phyloP scores from a whole-genome alignment of 2,888 invertebrate species.

The Hedya salicella region DNA sequence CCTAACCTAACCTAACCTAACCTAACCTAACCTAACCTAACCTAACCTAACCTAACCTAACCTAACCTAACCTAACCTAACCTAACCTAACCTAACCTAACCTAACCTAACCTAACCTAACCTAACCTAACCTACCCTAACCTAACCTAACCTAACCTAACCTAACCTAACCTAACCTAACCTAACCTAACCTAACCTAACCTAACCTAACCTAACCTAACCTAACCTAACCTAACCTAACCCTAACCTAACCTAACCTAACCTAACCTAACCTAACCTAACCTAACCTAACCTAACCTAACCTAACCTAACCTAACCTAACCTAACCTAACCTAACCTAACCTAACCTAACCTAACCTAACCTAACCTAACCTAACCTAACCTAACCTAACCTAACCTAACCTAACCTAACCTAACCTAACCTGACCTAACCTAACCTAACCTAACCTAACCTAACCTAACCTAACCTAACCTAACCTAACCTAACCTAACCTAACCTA shows the following conservation, averaged over 20 bases:
- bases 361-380: constrained; percentile 43
- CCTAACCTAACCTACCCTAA: too few species aligned
- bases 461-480: constrained; percentile 38
- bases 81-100: constrained; percentile 3
- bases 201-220: too few species aligned
- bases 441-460: constrained; percentile 42
- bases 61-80: constrained; percentile 3
- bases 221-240: too few species aligned
- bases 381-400: constrained; percentile 44
- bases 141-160: too few species aligned
- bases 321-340: constrained; percentile 10
- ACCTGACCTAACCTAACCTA: constrained; percentile 42
- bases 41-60: constrained; percentile 3
- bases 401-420: constrained; percentile 40
- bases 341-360: constrained; percentile 44
- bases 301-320: constrained; percentile 2
- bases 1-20: constrained; percentile 3
- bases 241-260: too few species aligned
- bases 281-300: too few species aligned
- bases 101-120: constrained; percentile 1
- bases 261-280: background rate
- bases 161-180: background rate
- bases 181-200: too few species aligned
- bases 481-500: constrained; percentile 39
- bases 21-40: constrained; percentile 3